Base-by-base conservation (phyloP, 2,888 invertebrate species). In the Platycheirus rosarum region DNA sequence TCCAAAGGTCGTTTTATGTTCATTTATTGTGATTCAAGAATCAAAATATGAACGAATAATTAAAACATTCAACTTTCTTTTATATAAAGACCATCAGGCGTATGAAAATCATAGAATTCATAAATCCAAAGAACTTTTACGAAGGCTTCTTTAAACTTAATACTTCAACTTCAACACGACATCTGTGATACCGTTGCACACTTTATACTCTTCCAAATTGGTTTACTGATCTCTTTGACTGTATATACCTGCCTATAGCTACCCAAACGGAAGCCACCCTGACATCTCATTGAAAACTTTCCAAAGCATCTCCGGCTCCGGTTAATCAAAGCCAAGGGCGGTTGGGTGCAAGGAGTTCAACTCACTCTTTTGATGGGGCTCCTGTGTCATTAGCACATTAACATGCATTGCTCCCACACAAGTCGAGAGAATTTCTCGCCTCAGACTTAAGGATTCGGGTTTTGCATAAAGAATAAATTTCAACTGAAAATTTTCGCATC, bases 311-410 rank as follows among this genome's bases (percentile, higher is more conserved):
- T 80, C 80, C 55, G 68, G 82, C 82, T 80, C 80, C 55, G 68
- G 82, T 82, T 82, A 68, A 82, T 82, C 82, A 82, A 82, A 82
- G 82, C 37, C 76, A 75, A 71, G 74, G 71, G 76, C 65, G 37
- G 48, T 40, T 32, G 55, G 46, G 40, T 62, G 51, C 40, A 57
- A 53, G 35, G 40, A 69, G 63, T 40, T 57, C 5, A 18, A 8
- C 48, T 68, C 32, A 55, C 9, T 53, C 53, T 53, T 8, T 53
- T 7, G 6, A 1, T 6, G 13, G 3, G 14, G 57, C 57, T 77
- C 63, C 57, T 68, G 11, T 73, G 71, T 82, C 82, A 82, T 82
- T 82, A 82, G 82, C 82, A 82, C 76, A 82, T 82, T 82, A 82
- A 71, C 82, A 82, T 77, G 73, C 82, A 77, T 62, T 62, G 63